Evolutionary conservation across 2,113 vertebrate genomes (phyloP).

Genomic region (Todiramphus chloris): DNA sequence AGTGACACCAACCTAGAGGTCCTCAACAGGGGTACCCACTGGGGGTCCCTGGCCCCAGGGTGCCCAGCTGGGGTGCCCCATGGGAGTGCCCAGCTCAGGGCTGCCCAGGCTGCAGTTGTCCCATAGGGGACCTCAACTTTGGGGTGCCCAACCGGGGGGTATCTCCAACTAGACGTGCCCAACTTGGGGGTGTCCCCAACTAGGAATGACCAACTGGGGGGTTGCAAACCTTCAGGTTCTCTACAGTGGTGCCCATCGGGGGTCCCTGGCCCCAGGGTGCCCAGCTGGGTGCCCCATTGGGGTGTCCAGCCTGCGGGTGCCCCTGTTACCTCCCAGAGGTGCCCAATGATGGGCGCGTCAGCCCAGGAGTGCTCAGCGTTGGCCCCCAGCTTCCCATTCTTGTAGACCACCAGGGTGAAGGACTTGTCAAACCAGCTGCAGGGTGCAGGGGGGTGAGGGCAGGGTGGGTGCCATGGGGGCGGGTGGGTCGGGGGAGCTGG

Average conservation of each 20-base stretch:
- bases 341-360: slow-evolving; percentile 86
- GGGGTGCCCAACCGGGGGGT: no score
- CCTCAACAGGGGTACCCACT: background rate
- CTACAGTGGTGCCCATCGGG: background rate
- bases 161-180: no score
- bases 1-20: background rate
- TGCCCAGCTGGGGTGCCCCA: background rate
- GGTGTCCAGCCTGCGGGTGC: background rate
- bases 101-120: background rate
- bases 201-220: background rate
- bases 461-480: background rate
- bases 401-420: slow-evolving; percentile 85
- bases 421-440: slow-evolving; percentile 94
- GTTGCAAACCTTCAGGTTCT: no score
- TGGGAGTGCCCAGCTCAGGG: background rate
- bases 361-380: slow-evolving; percentile 91
- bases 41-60: background rate
- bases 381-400: slow-evolving; percentile 87
- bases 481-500: background rate
- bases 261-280: background rate
- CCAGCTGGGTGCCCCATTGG: background rate
- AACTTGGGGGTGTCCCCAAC: background rate
- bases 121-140: background rate
- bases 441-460: background rate
- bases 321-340: slow-evolving; percentile 89